Base-by-base conservation (phyloP, 2,797 vertebrate genomes). In the Botia kubotai region DNA sequence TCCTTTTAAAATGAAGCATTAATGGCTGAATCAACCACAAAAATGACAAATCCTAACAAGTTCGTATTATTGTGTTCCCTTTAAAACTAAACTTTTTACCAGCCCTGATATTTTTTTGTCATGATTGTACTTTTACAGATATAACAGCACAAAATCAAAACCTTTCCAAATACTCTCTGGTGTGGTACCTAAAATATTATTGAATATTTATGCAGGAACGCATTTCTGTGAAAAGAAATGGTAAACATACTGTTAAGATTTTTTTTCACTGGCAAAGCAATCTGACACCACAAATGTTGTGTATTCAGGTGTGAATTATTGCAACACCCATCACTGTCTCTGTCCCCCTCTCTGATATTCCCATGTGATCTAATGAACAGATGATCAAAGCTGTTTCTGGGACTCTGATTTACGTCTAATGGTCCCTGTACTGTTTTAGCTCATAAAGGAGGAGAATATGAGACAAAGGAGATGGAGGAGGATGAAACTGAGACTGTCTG, bases 331-430 rank as follows among this genome's bases (percentile, higher is more conserved):
- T 62, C 75, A 48, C 75, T 48, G 33, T 71, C 39, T 80, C 36
- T 70, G 21, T 82, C 77, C 36, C 55, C 17, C 65, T 77, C 65
- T 66, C 14, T 52, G 63, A 66, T 72, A 82, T 76, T 83, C 82
- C 75, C 75, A 53, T 16, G 60, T 79, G 79, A 83, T 78, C 75
- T 83, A 83, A 86, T 83, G 79, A 79, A 74, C 69, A 86, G 69
- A 80, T 77, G 65, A 80, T 77, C 70, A 71, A 81, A 83, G 81
- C 82, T 73, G 71, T 82, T 82, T 82, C 81, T 71, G 67, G 50
- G 77, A 80, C 52, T 79, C 66, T 55, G 66, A 70, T 80, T 72
- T 72, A 66, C 50, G 21, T 80, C 69, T 80, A 72, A 79, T 72
- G 70, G 77, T 80, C 70, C 77, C 77, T 55, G 48, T 72, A 65